These are phyloP conservation scores for Phenacoccus solenopsis DNA, from an alignment of 1,140 invertebrate species.

Conservation along the genomic window DNA sequence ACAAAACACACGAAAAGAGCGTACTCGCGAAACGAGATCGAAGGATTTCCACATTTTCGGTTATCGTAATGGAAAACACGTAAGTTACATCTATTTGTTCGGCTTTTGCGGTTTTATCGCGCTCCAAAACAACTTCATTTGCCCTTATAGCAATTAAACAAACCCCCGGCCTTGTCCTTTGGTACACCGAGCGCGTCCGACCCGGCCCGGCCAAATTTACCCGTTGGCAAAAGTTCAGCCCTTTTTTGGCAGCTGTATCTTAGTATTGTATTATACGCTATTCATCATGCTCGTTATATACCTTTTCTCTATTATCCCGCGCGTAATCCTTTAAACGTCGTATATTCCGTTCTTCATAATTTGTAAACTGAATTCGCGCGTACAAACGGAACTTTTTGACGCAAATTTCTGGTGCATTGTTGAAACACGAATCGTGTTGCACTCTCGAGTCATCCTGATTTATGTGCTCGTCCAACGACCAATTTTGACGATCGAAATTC, in stretches of 20 bases:
- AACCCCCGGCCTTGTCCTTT: background rate
- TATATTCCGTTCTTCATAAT: background rate
- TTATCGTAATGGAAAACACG: slow-evolving; percentile 2
- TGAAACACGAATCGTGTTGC: no score
- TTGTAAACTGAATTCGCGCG: background rate
- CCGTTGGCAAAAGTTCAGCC: background rate
- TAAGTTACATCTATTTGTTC: background rate
- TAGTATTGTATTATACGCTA: background rate
- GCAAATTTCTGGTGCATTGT: no score
- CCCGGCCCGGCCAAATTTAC: background rate
- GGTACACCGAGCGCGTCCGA: background rate
- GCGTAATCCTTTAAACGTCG: background rate
- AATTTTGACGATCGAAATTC: no score
- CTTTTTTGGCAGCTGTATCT: slow-evolving; percentile 1
- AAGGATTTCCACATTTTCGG: background rate
- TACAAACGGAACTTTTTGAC: background rate
- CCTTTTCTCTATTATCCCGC: background rate
- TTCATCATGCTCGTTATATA: slow-evolving; percentile 2
- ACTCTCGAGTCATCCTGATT: no score
- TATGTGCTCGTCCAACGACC: no score
- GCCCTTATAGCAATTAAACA: background rate
- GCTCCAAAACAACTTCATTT: background rate
- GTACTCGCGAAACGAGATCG: no score
- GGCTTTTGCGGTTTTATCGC: background rate
- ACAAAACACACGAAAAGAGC: no score